phyloP scores from a whole-genome alignment of 2,888 invertebrate genomes.

The Brachyopa scutellaris region DNA sequence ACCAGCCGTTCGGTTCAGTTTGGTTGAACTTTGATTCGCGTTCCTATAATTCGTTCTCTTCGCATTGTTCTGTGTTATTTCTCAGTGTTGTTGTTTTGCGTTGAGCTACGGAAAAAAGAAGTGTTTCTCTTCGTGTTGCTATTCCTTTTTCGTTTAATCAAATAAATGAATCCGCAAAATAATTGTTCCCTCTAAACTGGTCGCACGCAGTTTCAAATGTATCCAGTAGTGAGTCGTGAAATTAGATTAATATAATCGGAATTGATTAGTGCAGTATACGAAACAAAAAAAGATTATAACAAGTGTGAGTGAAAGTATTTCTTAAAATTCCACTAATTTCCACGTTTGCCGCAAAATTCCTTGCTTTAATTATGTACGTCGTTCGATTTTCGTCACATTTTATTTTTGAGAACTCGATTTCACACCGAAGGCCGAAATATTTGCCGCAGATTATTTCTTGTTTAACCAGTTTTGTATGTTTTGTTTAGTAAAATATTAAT shows the following conservation, averaged over 20 bases:
- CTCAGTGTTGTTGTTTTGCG: neutral
- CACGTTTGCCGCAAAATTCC: slow-evolving; percentile 6
- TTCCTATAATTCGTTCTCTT: slow-evolving; percentile 36
- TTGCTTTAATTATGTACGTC: neutral
- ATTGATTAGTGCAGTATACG: too few relatives aligned
- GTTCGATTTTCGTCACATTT: neutral
- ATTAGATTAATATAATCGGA: too few relatives aligned
- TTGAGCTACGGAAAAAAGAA: too few relatives aligned
- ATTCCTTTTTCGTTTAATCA: neutral
- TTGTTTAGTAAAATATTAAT: neutral
- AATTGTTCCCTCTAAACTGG: slow-evolving; percentile 18
- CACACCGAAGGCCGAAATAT: slow-evolving; percentile 47
- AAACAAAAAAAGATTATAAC: slow-evolving; percentile 3
- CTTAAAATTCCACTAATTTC: neutral
- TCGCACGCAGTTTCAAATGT: slow-evolving; percentile 27
- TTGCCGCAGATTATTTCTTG: slow-evolving; percentile 24
- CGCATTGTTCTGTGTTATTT: neutral
- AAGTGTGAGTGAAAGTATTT: slow-evolving; percentile 45
- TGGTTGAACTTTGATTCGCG: neutral
- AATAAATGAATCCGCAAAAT: slow-evolving; percentile 13
- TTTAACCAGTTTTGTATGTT: slow-evolving; percentile 39
- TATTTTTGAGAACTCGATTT: slow-evolving; percentile 19
- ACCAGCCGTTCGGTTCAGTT: neutral
- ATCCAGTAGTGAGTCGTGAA: neutral
- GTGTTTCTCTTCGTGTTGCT: too few relatives aligned